phyloP scores from a whole-genome alignment of 2,888 invertebrate genomes.

The Aradus depressus region DNA sequence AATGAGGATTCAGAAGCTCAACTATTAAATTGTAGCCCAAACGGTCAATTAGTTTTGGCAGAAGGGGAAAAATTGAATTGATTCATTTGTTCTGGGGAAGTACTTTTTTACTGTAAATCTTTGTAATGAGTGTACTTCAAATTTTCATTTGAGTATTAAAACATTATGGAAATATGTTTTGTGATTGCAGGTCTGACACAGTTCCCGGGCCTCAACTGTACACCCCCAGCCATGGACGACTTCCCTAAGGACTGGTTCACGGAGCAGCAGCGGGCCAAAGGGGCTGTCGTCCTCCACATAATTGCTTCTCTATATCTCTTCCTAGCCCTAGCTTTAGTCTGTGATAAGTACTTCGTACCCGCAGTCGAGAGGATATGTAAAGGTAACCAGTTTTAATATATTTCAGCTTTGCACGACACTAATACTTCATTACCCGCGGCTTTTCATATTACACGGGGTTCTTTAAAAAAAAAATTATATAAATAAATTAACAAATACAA shows the following conservation, averaged over 20 bases:
- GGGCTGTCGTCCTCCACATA: conserved; percentile 49
- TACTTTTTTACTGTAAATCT: too few species aligned
- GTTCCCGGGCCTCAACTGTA: conserved; percentile 37
- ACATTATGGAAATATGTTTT: not conserved
- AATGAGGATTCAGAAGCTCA: too few species aligned
- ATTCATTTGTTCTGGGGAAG: too few species aligned
- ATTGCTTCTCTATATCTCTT: conserved; percentile 50
- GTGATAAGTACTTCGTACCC: conserved; percentile 56
- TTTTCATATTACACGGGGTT: not conserved
- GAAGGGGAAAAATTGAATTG: too few species aligned
- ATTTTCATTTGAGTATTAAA: too few species aligned
- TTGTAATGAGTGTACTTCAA: too few species aligned
- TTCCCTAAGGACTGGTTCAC: conserved; percentile 50
- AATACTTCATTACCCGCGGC: not conserved
- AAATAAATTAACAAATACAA: too few species aligned
- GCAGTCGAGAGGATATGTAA: conserved; percentile 52
- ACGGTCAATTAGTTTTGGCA: too few species aligned
- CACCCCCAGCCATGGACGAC: conserved; percentile 49
- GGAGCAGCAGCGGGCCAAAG: conserved; percentile 43
- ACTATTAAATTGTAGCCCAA: too few species aligned
- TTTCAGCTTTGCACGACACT: too few species aligned
- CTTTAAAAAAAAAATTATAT: too few species aligned
- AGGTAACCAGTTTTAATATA: conserved; percentile 38
- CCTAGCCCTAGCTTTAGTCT: conserved; percentile 50
- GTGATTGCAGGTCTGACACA: conserved; percentile 19